Base-by-base conservation (phyloP, 2,113 vertebrate genomes). In the Melanotaenia duboulayi region DNA sequence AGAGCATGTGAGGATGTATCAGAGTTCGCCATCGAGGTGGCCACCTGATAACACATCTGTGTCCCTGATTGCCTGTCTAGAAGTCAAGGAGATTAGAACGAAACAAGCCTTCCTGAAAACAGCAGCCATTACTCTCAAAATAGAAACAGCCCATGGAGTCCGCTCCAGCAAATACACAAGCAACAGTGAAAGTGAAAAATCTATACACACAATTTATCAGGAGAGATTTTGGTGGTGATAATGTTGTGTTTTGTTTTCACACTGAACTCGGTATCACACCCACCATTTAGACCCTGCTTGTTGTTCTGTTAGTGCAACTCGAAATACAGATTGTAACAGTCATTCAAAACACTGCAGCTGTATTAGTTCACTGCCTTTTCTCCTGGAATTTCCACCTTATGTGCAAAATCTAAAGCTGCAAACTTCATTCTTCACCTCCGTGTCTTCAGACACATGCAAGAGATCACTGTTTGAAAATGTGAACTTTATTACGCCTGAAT, bases 61-160 rank as follows among this genome's bases (percentile, higher is more conserved):
- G 70, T 76, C 67, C 80, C 71, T 85, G 81, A 87, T 87, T 85
- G 76, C 80, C 86, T 83, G 77, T 83, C 86, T 72, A 66, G 74
- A 70, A 88, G 80, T 85, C 77, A 70, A 80, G 63, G 74, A 81
- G 83, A 83, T 85, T 85, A 81, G 67, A 78, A 13, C 16, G 71
- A 49, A 76, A 55, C 59, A 19, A 63, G 37, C 56, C 51, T 61
- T 49, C 72, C 60, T 48, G 51, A 69, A 69, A 65, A 22, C 71
- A 62, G 49, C 71, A 58, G 66, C 63, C 64, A 76, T 81, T 65
- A 62, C 37, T 78, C 66, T 74, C 50, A 54, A 54, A 78, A 78
- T 75, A 74, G 66, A 83, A 75, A 71, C 22, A 35, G 42, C 55
- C 62, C 44, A 14, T 42, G 55, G 51, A 70, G 46, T 79, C 52